phyloP scores from a whole-genome alignment of 2,888 invertebrate genomes.

The Pinctada fucata region DNA sequence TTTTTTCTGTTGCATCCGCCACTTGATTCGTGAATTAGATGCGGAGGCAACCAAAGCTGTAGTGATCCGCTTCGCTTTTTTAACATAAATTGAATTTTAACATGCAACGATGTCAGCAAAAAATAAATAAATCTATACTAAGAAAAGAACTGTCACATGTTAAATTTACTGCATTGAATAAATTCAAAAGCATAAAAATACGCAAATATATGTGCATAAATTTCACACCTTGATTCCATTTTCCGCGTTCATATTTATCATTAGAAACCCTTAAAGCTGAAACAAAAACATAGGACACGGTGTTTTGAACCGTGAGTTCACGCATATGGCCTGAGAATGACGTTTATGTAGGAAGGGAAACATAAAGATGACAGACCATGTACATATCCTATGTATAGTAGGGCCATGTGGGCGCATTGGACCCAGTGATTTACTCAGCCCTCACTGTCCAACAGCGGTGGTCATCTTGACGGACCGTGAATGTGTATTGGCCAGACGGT shows the following conservation, averaged over 20 bases:
- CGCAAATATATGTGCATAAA: slow-evolving; percentile 4
- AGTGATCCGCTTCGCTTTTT: too few relatives aligned
- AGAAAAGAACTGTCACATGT: not conserved
- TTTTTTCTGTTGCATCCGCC: too few relatives aligned
- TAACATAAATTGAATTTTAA: not conserved
- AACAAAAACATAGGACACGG: not conserved
- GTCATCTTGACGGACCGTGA: not conserved
- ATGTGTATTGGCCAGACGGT: too few relatives aligned
- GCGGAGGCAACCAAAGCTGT: too few relatives aligned
- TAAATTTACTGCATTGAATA: not conserved
- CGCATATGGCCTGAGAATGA: not conserved
- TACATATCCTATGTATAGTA: too few relatives aligned
- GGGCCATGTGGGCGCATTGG: not conserved
- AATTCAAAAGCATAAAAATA: not conserved
- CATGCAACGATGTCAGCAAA: not conserved
- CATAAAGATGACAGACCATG: too few relatives aligned
- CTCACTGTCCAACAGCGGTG: not conserved
- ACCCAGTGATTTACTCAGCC: not conserved
- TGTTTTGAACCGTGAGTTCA: not conserved
- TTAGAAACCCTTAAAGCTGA: not conserved
- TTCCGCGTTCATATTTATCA: not conserved
- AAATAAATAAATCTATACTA: not conserved
- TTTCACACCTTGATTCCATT: slow-evolving; percentile 1
- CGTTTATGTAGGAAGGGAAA: not conserved
- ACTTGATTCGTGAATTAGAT: too few relatives aligned